Evolutionary conservation across 2,113 vertebrate species (phyloP).

Genomic region (Euleptes europaea): DNA sequence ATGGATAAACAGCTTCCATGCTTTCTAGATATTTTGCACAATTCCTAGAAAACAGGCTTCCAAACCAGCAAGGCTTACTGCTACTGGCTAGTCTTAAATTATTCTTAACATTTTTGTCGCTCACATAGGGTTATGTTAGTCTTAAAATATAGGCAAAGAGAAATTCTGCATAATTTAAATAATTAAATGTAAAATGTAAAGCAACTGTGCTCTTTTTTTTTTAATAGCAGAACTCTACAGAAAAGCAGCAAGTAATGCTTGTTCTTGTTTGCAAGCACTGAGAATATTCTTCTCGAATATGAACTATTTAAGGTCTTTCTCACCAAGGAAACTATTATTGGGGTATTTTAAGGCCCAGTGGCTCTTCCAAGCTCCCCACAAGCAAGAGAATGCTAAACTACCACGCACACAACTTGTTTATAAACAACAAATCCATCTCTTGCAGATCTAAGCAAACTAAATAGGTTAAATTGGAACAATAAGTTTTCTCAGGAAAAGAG

Average conservation of each 20-base stretch:
- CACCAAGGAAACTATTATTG: background rate
- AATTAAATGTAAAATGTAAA: background rate
- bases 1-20: background rate
- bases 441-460: background rate
- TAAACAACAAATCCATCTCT: background rate
- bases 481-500: conserved; percentile 7
- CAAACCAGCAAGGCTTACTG: background rate
- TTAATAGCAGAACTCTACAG: background rate
- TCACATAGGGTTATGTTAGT: background rate
- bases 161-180: background rate
- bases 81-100: background rate
- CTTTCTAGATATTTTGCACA: background rate
- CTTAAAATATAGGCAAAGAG: background rate
- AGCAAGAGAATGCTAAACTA: conserved; percentile 2
- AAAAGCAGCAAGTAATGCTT: background rate
- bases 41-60: background rate
- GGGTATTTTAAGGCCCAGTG: background rate
- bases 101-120: background rate
- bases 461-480: background rate
- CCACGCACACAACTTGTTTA: conserved; percentile 27
- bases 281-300: background rate
- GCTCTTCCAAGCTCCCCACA: background rate
- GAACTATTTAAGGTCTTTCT: accelerated
- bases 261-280: background rate
- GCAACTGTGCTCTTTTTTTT: background rate